Conservation (phyloP, 2,888 invertebrate species). For the Nomada flava region DNA sequence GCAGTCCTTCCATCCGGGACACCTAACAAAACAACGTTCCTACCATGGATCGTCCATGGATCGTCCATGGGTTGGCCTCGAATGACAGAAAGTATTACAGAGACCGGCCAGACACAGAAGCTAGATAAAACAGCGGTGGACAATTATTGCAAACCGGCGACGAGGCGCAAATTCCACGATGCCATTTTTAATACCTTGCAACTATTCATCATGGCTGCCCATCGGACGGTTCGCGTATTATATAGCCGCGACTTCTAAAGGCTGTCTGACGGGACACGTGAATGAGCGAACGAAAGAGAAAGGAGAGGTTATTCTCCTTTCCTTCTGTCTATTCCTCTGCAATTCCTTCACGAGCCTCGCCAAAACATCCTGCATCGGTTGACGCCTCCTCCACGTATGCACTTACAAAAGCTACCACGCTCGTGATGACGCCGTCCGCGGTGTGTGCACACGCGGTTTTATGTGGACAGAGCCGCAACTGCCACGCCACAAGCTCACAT, state of each 20-base stretch:
- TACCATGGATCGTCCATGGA: neutral
- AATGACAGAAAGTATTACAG: no score
- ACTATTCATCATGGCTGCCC: slow-evolving; percentile 49
- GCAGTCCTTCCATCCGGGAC: neutral
- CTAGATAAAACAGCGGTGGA: no score
- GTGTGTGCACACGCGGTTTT: slow-evolving; percentile 31
- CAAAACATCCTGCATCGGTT: slow-evolving; percentile 73
- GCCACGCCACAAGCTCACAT: slow-evolving; percentile 67
- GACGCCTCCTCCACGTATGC: slow-evolving; percentile 61
- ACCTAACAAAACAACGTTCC: slow-evolving; percentile 24
- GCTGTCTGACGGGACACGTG: slow-evolving; percentile 23
- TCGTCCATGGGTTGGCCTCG: no score
- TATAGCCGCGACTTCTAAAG: slow-evolving; percentile 37
- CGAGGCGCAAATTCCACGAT: neutral
- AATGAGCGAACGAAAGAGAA: neutral
- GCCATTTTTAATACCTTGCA: slow-evolving; percentile 43
- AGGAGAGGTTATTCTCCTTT: slow-evolving; percentile 6
- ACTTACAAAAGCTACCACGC: slow-evolving; percentile 50
- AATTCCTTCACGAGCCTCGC: slow-evolving; percentile 74
- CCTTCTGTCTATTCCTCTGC: slow-evolving; percentile 61
- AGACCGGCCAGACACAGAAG: no score
- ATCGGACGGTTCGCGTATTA: slow-evolving; percentile 39
- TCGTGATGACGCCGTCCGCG: slow-evolving; percentile 41
- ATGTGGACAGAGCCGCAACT: slow-evolving; percentile 55
- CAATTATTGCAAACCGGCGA: no score